phyloP scores from a whole-genome alignment of 2,888 invertebrate genomes.

The Drosophila borborema region DNA sequence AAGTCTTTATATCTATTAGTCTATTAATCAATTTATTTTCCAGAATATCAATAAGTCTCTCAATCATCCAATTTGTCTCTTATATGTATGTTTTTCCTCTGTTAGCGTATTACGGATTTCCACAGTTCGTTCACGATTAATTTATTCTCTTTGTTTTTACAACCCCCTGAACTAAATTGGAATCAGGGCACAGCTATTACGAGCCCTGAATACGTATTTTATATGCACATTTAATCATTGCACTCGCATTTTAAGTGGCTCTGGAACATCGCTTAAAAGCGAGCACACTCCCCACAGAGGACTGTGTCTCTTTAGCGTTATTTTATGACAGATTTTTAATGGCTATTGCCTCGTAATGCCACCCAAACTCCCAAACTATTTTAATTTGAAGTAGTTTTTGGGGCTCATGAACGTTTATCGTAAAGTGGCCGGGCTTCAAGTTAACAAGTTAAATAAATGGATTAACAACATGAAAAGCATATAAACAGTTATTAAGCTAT shows the following conservation, averaged over 20 bases:
- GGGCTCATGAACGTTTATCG: slow-evolving; percentile 5
- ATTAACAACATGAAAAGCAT: background rate
- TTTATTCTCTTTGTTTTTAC: background rate
- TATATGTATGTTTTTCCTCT: too few relatives aligned
- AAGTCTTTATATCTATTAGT: background rate
- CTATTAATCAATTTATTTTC: background rate
- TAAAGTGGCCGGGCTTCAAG: background rate
- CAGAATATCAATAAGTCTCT: too few relatives aligned
- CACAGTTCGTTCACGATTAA: background rate
- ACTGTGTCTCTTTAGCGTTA: slow-evolving; percentile 13
- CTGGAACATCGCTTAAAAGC: slow-evolving; percentile 23
- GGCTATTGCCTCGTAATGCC: slow-evolving; percentile 5
- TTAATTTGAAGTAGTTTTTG: slow-evolving; percentile 5
- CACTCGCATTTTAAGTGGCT: slow-evolving; percentile 37
- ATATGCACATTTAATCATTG: slow-evolving; percentile 33
- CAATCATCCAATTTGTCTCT: too few relatives aligned
- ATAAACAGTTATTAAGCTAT: background rate
- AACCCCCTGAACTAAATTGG: slow-evolving; percentile 32
- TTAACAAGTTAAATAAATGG: background rate
- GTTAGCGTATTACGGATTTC: background rate
- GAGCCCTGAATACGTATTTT: slow-evolving; percentile 21
- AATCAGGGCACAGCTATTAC: slow-evolving; percentile 35
- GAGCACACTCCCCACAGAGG: slow-evolving; percentile 4
- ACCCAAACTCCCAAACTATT: slow-evolving; percentile 3
- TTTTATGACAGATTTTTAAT: slow-evolving; percentile 14